Evolutionary conservation across 2,113 vertebrate genomes (phyloP), one percentile per base, ranked within the genome.

Genomic region (Tenebrosternarchus preto): DNA sequence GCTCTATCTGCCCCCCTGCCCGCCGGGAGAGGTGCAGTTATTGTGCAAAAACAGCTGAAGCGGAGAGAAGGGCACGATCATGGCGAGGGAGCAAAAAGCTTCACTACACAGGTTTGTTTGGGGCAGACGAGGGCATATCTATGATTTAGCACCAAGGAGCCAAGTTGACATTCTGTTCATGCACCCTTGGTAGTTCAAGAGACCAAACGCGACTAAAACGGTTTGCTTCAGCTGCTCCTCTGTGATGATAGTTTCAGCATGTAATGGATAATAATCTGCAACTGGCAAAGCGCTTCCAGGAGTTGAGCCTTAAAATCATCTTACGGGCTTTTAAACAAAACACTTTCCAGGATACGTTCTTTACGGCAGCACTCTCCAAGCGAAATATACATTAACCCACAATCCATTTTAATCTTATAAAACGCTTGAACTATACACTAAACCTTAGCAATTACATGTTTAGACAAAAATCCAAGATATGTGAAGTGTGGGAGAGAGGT

Each of bases 11-110:
- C 69, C 56, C 69, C 56, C 59, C 79, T 75, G 73, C 76, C 72
- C 56, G 63, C 80, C 72, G 82, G 86, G 73, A 84, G 76, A 70
- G 59, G 63, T 73, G 55, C 53, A 60, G 50, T 67, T 69, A 82
- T 56, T 66, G 69, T 63, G 72, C 33, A 56, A 69, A 85, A 82
- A 64, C 25, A 79, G 77, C 68, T 61, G 76, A 76, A 80, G 76
- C 15, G 60, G 83, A 82, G 61, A 56, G 61, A 77, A 79, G 85
- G 71, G 59, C 50, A 69, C 20, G 57, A 29, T 43, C 55, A 56
- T 46, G 60, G 68, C 75, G 66, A 31, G 17, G 46, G 61, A 82
- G 79, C 59, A 71, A 56, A 85, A 31, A 19, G 55, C 72, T 66
- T 43, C 9, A 39, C 57, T 72, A 50, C 25, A 82, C 22, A 20